Base-by-base conservation (phyloP, 2,797 vertebrate species). In the Falco berigora region DNA sequence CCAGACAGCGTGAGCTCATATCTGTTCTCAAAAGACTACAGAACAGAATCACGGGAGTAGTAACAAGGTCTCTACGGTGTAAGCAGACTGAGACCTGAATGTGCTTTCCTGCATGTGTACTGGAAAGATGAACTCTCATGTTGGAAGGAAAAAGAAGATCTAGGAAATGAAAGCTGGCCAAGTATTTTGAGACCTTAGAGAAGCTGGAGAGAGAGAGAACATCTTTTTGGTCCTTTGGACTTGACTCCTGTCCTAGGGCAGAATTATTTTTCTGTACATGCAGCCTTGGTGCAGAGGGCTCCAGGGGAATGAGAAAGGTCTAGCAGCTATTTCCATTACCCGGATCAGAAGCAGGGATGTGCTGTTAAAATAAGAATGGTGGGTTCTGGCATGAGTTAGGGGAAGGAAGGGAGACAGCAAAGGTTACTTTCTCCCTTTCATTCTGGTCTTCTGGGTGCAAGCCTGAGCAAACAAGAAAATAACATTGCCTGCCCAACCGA, bases 21-120 rank as follows among this genome's bases (percentile, higher is more conserved):
- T 85, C 52, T 85, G 59, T 23, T 96, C 93, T 95, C 84, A 76
- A 18, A 96, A 87, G 93, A 30, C 52, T 56, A 19, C n/a, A 82
- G 71, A 84, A 68, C 52, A 53, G 3, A 56, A 52, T 40, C 62
- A 56, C 47, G 88, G 74, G 90, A 92, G 40, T n/a, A 74, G 11
- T 42, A 92, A 85, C 17, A 28, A 8, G 25, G 64, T 84, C 76
- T 88, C 88, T 80, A 6, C 2, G 9, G 82, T 66, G 36, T 67
- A 63, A 72, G 69, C 42, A 94, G 38, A 38, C 71, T 68, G 38
- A 68, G 49, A 64, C 55, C 34, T 88, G 64, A 81, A 77, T 40
- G 36, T 44, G 14, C 38, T 88, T 92, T 93, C 76, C 68, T 83
- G 8, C 46, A 5, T 3, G 5, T 64, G 44, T 63, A 30, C 59